Percentiles rank a stretch among this genome's conserved stretches.
phyloP scores from a whole-genome alignment of 2,113 vertebrate genomes.

The Proterorhinus semilunaris region DNA sequence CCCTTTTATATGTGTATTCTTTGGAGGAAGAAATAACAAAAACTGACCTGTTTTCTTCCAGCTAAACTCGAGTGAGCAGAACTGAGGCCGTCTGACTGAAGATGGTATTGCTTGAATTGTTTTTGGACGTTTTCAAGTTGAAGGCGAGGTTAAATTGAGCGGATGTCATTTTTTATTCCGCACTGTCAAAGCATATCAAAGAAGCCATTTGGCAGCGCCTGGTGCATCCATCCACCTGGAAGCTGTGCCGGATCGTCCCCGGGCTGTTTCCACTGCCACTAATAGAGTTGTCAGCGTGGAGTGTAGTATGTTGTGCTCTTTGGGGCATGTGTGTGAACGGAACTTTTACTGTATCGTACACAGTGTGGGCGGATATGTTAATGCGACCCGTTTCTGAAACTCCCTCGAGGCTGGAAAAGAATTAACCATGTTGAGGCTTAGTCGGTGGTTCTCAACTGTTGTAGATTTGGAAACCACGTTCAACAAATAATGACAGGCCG shows the following conservation, averaged over 20 bases:
- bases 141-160: conserved; percentile 55
- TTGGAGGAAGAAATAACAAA: background rate
- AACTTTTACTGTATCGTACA: background rate
- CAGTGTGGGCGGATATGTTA: conserved; percentile 18
- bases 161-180: conserved; percentile 51
- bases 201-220: conserved; percentile 37
- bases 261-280: conserved; percentile 31
- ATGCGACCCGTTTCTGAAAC: conserved; percentile 34
- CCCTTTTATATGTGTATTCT: background rate
- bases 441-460: too few species aligned
- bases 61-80: background rate
- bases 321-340: background rate
- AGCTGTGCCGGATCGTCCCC: conserved; percentile 30
- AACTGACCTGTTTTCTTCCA: background rate
- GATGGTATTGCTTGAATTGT: conserved; percentile 9
- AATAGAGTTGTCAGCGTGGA: conserved; percentile 9
- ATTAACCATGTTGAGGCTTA: conserved; percentile 13
- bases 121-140: conserved; percentile 42
- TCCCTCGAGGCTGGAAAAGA: conserved; percentile 28
- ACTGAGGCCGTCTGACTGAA: background rate
- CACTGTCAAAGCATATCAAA: conserved; percentile 52
- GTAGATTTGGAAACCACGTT: too few species aligned
- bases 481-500: too few species aligned
- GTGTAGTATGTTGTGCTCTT: background rate
- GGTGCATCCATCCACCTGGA: conserved; percentile 47